Base-by-base conservation (phyloP, 2,888 invertebrate species). In the Melanotus villosus region DNA sequence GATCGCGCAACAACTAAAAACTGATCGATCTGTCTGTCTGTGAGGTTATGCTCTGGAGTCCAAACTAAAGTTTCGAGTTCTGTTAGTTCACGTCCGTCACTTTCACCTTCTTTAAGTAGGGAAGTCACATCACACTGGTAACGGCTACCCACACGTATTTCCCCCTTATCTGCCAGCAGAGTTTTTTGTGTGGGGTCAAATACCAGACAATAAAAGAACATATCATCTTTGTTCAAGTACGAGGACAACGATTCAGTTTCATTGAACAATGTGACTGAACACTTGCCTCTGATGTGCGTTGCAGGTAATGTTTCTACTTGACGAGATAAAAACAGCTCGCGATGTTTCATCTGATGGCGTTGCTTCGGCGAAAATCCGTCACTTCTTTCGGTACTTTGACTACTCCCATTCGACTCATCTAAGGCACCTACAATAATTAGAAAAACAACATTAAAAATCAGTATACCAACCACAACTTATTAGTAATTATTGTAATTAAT, bases 111-210 rank as follows among this genome's bases (percentile, higher is more conserved):
- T 88, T 91, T 90, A 83, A 95, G 88, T 85, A 94, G 88, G 79
- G 92, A 89, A 83, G 92, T 91, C 83, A 96, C 91, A 86, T 98
- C 97, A 85, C 98, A 97, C 89, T 99, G 99, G 89, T 97, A 99
- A 87, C 95, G 92, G 85, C 93, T 94, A 81, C 99, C 99, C 85
- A 90, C 91, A 86, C 90, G 89, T 85, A 96, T 97, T 89, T 96
- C 96, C 84, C 97, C 98, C 89, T 98, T 98, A 88, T 99, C 99
- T 80, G 99, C 99, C 85, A 99, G 89, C 84, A 99, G 89, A 80
- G 99, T 99, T 88, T 98, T 98, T 89, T 98, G 98, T 86, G 95
- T 93, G 79, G 99, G 99, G 89, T 99, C 99, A 88, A 98, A 99
- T 80, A 99, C 99, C 86, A 99, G 90, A 86, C 99, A 98, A 89